phyloP scores from a whole-genome alignment of 2,888 invertebrate species.

The Eristalinus aeneus region DNA sequence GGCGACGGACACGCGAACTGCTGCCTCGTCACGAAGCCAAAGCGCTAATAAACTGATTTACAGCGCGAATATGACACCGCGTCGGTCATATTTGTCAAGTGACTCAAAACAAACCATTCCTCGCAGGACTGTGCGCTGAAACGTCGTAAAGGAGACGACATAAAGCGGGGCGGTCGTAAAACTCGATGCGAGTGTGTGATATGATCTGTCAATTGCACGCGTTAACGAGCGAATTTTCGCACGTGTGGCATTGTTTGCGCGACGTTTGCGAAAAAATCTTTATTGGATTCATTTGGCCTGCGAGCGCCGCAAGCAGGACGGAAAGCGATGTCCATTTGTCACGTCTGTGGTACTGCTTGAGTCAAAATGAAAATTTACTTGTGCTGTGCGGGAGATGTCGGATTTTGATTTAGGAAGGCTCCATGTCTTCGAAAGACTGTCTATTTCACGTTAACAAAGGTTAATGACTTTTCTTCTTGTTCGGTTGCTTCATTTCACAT shows the following conservation, averaged over 20 bases:
- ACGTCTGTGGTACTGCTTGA: neutral
- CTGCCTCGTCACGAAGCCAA: slow-evolving; percentile 4
- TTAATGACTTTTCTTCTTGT: neutral
- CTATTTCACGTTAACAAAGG: neutral
- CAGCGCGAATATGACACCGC: slow-evolving; percentile 44
- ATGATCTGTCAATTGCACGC: neutral
- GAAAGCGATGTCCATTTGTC: neutral
- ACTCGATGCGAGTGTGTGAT: slow-evolving; percentile 1
- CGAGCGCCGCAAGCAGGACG: neutral
- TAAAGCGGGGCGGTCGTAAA: slow-evolving; percentile 1
- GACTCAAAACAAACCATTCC: slow-evolving; percentile 23
- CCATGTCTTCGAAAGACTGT: neutral
- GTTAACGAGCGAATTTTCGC: slow-evolving; percentile 1
- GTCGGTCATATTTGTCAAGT: slow-evolving; percentile 47
- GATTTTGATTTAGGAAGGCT: neutral
- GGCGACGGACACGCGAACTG: slow-evolving; percentile 8
- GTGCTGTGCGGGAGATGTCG: neutral
- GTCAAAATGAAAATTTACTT: neutral
- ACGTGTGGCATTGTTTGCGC: neutral
- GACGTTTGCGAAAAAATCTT: neutral
- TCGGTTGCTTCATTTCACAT: too few species aligned
- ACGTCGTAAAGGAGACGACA: slow-evolving; percentile 4
- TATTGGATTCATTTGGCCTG: neutral
- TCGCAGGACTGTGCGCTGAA: neutral
- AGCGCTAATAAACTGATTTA: slow-evolving; percentile 60